Base-by-base conservation (phyloP, 2,888 invertebrate genomes). In the Schrankia costaestrigalis region DNA sequence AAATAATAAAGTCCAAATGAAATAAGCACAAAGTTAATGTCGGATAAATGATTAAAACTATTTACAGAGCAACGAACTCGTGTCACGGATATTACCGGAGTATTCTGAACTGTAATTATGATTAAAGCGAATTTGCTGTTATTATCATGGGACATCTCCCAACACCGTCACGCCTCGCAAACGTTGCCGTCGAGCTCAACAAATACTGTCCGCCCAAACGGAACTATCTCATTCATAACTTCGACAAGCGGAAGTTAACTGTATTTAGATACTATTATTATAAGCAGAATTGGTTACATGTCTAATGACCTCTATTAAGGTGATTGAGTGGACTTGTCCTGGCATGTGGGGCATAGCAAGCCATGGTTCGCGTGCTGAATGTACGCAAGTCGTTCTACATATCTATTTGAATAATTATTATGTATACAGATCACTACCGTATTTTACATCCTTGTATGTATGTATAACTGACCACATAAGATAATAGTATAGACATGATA, bases 151-250 rank as follows among this genome's bases (percentile, higher is more conserved):
- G 65, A 74, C 71, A 82, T 78, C 76, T 78, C 63, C 63, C 67
- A 63, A 68, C 73, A 65, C 69, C 68, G 79, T 77, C 73, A 82
- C 71, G 83, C 72, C 60, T 54, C 51, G 69, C 59, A 56, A 56
- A 43, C 46, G 44, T 31, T 56, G 56, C 46, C 51, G 26, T 74
- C 67, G 67, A 65, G 64, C 64, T 63, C 64, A 71, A 56, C 69
- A 68, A 71, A 66, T 60, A 68, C 46, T 55, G 62, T 49, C 58
- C 66, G 56, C 39, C 56, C 57, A 49, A 55, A 59, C 64, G 62
- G 67, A 66, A 64, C 60, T 52, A 46, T 52, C 64, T 63, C 65
- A 72, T 71, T 69, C 58, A 65, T 62, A 64, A 72, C 61, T 64
- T 64, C 64, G 67, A 62, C 57, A 45, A 58, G 56, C 70, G 71